Evolutionary conservation across 2,113 vertebrate genomes (phyloP).

Genomic region (Thalassarche chlororhynchos): DNA sequence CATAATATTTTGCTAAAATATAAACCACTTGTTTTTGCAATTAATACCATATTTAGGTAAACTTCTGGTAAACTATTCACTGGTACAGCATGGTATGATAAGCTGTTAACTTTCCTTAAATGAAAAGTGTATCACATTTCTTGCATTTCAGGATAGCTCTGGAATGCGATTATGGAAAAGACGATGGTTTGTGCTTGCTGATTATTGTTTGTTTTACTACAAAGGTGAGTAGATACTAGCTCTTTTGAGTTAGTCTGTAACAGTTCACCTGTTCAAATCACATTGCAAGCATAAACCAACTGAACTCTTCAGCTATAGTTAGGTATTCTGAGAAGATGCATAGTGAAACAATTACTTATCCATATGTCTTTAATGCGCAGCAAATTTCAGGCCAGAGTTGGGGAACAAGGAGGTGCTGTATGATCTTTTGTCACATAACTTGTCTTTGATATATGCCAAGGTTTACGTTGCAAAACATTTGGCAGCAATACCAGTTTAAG

Average conservation of each 20-base stretch:
- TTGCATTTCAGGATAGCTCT: constrained; percentile 91
- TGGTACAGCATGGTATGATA: neutral
- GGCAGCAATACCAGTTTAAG: neutral
- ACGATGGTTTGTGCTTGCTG: constrained; percentile 97
- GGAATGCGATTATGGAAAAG: constrained; percentile 98
- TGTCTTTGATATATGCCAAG: neutral
- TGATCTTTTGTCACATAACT: neutral
- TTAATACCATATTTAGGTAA: neutral
- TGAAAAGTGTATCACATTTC: neutral
- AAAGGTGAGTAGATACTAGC: constrained; percentile 88
- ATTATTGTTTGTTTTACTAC: constrained; percentile 99
- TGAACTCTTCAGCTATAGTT: neutral
- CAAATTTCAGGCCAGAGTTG: neutral
- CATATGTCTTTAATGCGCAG: neutral
- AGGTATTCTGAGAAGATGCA: neutral
- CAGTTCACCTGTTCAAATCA: neutral
- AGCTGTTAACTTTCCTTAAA: neutral
- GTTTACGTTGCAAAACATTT: neutral
- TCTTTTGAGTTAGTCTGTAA: neutral
- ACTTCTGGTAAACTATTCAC: neutral
- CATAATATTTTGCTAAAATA: neutral
- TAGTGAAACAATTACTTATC: neutral
- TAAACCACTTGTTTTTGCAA: neutral
- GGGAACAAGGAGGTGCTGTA: neutral
- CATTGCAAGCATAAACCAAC: neutral